These are phyloP conservation scores for Gryllus bimaculatus DNA, from an alignment of 1,140 invertebrate genomes.

Conservation along the genomic window DNA sequence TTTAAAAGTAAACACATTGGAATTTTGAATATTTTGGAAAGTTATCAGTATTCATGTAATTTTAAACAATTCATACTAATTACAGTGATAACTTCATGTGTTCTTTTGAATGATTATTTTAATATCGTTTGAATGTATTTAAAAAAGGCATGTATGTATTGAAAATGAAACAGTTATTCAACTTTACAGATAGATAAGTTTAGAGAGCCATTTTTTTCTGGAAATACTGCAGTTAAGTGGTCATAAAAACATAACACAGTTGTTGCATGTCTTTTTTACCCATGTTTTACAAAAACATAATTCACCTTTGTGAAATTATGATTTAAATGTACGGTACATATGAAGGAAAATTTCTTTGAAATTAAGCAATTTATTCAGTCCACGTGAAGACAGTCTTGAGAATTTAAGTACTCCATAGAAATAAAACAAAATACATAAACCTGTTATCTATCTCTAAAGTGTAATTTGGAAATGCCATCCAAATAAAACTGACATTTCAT, in stretches of 20 bases:
- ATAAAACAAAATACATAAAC: too few species aligned
- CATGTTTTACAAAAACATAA: background rate
- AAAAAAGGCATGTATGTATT: background rate
- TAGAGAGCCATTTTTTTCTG: background rate
- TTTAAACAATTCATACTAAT: background rate
- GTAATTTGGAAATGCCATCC: too few species aligned
- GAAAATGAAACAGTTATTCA: background rate
- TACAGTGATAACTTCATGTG: background rate
- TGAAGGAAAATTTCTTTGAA: too few species aligned
- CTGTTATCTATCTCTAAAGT: too few species aligned
- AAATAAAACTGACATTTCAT: too few species aligned
- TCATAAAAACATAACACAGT: background rate
- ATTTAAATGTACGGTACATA: background rate
- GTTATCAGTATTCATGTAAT: background rate
- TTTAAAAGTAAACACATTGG: too few species aligned
- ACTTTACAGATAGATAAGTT: too few species aligned
- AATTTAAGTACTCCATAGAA: too few species aligned
- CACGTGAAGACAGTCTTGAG: too few species aligned
- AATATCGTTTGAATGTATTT: background rate
- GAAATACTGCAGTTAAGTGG: background rate
- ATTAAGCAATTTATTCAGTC: too few species aligned
- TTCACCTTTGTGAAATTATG: background rate
- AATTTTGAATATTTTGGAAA: background rate
- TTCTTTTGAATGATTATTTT: background rate
- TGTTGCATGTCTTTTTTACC: background rate